Conservation (phyloP, 2,888 invertebrate genomes). For the Caenorhabditis panamensis region DNA sequence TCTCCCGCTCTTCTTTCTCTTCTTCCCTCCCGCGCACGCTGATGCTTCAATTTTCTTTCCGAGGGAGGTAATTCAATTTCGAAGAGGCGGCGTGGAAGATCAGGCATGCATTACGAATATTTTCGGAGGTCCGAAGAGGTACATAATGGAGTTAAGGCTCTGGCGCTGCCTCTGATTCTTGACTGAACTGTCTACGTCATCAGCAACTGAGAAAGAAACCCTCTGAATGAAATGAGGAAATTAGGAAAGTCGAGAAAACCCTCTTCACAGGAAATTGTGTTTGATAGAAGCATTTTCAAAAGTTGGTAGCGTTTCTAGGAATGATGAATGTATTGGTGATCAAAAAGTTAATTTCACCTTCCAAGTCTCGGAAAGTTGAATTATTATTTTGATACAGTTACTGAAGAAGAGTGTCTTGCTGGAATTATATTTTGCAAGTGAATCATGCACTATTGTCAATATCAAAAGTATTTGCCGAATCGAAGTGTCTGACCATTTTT, state of each 20-base stretch:
- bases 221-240: conserved; percentile 11
- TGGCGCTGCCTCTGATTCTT: conserved; percentile 42
- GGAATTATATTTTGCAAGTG: neutral
- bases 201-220: neutral
- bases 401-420: neutral
- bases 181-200: conserved; percentile 35
- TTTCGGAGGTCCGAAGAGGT: conserved; percentile 51
- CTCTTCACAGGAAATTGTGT: conserved; percentile 49
- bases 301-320: neutral
- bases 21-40: conserved; percentile 5
- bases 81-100: conserved; percentile 53
- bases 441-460: conserved; percentile 6
- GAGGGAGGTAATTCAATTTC: conserved; percentile 57
- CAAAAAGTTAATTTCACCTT: neutral
- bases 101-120: conserved; percentile 57
- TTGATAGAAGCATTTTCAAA: conserved; percentile 1
- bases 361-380: neutral
- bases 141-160: conserved; percentile 46
- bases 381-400: neutral
- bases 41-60: conserved; percentile 57
- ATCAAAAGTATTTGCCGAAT: neutral
- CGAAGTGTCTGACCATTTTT: neutral
- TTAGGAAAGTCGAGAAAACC: conserved; percentile 30
- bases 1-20: conserved; percentile 1
- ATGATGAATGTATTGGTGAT: too few species aligned